phyloP scores from a whole-genome alignment of 1,140 invertebrate species.

The Brachionus sp. region DNA sequence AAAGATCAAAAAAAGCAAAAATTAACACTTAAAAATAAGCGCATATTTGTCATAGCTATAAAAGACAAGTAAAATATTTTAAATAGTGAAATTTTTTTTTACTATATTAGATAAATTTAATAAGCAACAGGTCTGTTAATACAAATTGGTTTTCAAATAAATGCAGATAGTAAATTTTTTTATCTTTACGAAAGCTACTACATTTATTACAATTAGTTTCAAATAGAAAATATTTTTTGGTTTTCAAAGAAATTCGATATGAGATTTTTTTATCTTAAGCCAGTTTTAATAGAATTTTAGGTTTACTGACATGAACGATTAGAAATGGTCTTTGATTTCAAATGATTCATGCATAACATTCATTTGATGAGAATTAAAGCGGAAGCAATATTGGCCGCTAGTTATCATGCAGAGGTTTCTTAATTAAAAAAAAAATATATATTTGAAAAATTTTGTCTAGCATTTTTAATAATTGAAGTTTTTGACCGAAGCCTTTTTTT shows the following conservation, averaged over 20 bases:
- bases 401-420: background rate
- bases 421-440: background rate
- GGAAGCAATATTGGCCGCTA: background rate
- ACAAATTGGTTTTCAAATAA: too few species aligned
- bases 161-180: too few species aligned
- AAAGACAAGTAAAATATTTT: background rate
- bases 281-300: background rate
- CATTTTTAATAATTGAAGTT: background rate
- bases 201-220: too few species aligned
- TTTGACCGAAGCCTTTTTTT: background rate
- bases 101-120: too few species aligned
- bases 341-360: background rate
- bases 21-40: background rate
- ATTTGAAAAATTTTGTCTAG: background rate
- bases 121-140: too few species aligned
- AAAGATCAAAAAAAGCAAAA: background rate
- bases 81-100: background rate
- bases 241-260: too few species aligned
- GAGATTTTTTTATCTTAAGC: too few species aligned
- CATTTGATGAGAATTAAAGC: background rate
- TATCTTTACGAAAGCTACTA: too few species aligned
- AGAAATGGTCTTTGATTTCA: background rate
- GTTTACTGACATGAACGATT: background rate
- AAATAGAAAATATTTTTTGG: too few species aligned
- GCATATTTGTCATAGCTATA: background rate